phyloP scores from a whole-genome alignment of 2,888 invertebrate species.

The Netelia inedita region DNA sequence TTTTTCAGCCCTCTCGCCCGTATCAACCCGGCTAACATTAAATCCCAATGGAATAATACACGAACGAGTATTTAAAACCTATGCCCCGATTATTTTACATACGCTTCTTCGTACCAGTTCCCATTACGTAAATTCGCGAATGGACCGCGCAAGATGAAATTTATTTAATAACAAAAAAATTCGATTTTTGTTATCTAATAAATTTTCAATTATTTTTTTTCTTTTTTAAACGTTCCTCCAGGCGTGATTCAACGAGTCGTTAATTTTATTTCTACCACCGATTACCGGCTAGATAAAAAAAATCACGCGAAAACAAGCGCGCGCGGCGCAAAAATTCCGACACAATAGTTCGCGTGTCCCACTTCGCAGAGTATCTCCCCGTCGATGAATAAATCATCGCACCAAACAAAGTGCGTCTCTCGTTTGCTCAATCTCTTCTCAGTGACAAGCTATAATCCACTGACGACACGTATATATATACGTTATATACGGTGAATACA shows the following conservation, averaged over 20 bases:
- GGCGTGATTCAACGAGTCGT: no score
- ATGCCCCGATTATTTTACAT: constrained; percentile 24
- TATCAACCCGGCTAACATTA: constrained; percentile 81
- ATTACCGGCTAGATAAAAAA: no score
- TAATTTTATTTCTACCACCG: no score
- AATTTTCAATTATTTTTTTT: no score
- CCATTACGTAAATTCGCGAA: neutral
- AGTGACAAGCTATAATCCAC: neutral
- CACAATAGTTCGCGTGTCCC: constrained; percentile 19
- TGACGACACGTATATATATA: neutral
- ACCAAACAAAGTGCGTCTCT: constrained; percentile 15
- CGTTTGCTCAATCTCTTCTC: constrained; percentile 38
- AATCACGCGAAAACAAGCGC: no score
- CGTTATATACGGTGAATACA: neutral
- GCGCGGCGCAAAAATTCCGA: neutral
- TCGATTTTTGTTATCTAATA: no score
- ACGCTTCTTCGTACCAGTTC: neutral
- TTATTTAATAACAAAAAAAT: no score
- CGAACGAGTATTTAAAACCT: constrained; percentile 49
- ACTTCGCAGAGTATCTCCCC: neutral
- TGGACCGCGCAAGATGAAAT: neutral
- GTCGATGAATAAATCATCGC: constrained; percentile 31
- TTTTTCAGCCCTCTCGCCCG: constrained; percentile 52
- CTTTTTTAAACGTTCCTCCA: no score
- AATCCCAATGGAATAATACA: constrained; percentile 73